These are phyloP conservation scores for Ameiurus melas DNA, from an alignment of 2,113 vertebrate species.

Conservation along the genomic window DNA sequence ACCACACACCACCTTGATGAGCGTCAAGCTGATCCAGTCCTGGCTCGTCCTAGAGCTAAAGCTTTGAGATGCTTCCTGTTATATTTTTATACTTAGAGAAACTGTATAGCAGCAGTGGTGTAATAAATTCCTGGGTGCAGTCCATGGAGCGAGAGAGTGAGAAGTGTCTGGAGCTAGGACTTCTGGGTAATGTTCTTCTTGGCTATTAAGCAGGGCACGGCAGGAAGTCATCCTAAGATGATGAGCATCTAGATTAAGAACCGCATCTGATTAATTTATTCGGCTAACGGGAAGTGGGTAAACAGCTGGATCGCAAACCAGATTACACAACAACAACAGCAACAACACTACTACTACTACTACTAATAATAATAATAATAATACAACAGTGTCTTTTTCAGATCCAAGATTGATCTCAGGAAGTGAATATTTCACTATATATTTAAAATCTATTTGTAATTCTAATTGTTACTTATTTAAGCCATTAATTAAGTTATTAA, in stretches of 20 bases:
- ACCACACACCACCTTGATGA: neutral
- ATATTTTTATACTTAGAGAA: conserved; percentile 73
- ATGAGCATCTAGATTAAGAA: neutral
- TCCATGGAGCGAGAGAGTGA: conserved; percentile 7
- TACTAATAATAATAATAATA: neutral
- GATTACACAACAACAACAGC: neutral
- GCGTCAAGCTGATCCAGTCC: conserved; percentile 1
- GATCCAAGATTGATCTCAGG: neutral
- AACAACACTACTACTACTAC: neutral
- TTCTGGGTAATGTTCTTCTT: conserved; percentile 36
- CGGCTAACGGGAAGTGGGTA: neutral
- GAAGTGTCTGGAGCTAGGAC: neutral
- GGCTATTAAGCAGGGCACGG: neutral
- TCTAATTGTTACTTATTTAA: neutral
- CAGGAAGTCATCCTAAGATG: neutral
- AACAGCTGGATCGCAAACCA: neutral
- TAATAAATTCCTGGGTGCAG: conserved; percentile 44
- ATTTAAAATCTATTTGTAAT: neutral
- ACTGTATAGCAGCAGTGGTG: conserved; percentile 63
- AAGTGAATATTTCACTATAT: neutral
- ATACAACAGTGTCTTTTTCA: neutral
- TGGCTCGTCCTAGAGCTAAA: neutral
- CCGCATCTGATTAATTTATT: neutral
- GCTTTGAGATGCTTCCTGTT: conserved; percentile 55
- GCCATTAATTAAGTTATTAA: neutral